Percentiles rank a stretch among this genome's conserved stretches.
phyloP scores from a whole-genome alignment of 1,140 invertebrate species.

The Atta texana region DNA sequence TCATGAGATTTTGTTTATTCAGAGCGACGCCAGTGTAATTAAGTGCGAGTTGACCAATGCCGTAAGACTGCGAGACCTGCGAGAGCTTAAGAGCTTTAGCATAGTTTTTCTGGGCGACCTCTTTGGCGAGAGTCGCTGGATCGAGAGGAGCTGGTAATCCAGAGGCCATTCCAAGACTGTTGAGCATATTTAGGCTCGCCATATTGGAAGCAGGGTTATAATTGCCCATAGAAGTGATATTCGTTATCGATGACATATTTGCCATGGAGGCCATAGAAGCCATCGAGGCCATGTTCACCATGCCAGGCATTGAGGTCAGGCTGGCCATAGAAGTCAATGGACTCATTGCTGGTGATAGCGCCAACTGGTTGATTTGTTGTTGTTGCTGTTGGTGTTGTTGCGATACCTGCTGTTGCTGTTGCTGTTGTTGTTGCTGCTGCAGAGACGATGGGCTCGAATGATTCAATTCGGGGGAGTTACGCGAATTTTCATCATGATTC shows the following conservation, averaged over 20 bases:
- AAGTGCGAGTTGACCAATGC: constrained; percentile 87
- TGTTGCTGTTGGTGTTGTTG: constrained; percentile 64
- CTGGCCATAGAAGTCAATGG: constrained; percentile 81
- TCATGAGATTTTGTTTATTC: constrained; percentile 88
- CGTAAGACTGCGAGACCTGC: constrained; percentile 84
- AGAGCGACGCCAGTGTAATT: constrained; percentile 93
- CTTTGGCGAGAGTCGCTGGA: constrained; percentile 90
- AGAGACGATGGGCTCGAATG: constrained; percentile 79
- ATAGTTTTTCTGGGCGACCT: constrained; percentile 92
- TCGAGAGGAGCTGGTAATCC: constrained; percentile 83
- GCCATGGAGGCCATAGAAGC: constrained; percentile 75
- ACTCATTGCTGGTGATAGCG: constrained; percentile 77
- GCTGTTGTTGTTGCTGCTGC: constrained; percentile 76
- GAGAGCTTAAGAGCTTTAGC: constrained; percentile 89
- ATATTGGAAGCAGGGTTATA: constrained; percentile 79
- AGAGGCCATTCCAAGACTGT: constrained; percentile 80
- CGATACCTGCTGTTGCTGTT: constrained; percentile 55
- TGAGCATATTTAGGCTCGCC: constrained; percentile 82
- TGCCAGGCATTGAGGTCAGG: constrained; percentile 80
- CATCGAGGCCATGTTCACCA: constrained; percentile 78
- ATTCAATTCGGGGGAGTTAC: constrained; percentile 86
- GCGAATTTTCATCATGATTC: constrained; percentile 83
- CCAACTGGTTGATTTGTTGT: constrained; percentile 71
- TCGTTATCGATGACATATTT: constrained; percentile 78
- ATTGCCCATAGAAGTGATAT: constrained; percentile 75